Conservation (phyloP, 2,888 invertebrate species). For the Geophilus truncorum region DNA sequence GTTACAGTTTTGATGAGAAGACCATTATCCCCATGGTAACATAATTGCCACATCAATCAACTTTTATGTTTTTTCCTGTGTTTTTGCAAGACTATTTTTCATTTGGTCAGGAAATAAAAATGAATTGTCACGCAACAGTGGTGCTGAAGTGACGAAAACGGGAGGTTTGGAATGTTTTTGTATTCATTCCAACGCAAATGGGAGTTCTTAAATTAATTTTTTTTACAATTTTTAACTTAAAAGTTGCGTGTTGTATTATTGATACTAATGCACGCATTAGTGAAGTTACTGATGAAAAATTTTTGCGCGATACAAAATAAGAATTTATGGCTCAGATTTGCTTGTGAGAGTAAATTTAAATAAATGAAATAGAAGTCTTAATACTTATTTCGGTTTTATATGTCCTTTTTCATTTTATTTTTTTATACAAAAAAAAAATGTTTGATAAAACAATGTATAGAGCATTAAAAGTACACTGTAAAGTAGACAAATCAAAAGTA, state of each 20-base stretch:
- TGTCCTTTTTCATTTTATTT: neutral
- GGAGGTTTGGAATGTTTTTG: neutral
- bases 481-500: slow-evolving; percentile 14
- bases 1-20: slow-evolving; percentile 22
- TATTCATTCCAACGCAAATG: neutral
- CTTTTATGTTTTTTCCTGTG: neutral
- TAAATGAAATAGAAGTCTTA: neutral
- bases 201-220: no score
- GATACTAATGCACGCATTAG: neutral
- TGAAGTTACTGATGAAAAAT: neutral
- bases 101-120: slow-evolving; percentile 17
- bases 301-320: neutral
- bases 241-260: no score
- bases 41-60: slow-evolving; percentile 13
- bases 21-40: neutral
- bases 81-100: slow-evolving; percentile 9
- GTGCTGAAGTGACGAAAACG: neutral
- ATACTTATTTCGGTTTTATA: neutral
- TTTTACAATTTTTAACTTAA: no score
- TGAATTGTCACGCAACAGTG: neutral
- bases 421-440: neutral
- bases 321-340: neutral
- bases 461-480: slow-evolving; percentile 27
- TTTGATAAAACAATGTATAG: slow-evolving; percentile 25
- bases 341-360: neutral